Conservation (phyloP, 2,888 invertebrate species). For the Penaeus monodon region DNA sequence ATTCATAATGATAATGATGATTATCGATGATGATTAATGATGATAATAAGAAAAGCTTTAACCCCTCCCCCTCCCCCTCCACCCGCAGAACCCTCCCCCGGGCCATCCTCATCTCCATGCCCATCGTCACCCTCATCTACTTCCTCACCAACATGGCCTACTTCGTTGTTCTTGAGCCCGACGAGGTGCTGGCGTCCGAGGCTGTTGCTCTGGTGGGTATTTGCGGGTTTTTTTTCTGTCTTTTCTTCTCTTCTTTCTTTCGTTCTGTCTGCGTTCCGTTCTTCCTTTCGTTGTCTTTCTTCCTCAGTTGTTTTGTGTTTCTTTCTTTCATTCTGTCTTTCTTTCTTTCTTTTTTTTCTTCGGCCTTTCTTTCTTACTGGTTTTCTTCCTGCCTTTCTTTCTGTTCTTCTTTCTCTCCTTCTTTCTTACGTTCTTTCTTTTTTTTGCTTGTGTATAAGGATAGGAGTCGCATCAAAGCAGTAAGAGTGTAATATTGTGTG, state of each 20-base stretch:
- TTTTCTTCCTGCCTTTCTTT: neutral
- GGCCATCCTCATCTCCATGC: slow-evolving; percentile 72
- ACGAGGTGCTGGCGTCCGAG: slow-evolving; percentile 72
- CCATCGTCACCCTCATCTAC: slow-evolving; percentile 71
- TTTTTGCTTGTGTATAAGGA: neutral
- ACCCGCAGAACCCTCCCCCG: slow-evolving; percentile 71
- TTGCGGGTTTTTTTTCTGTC: neutral
- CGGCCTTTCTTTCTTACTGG: neutral
- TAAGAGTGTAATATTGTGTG: too few species aligned
- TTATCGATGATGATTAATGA: too few species aligned
- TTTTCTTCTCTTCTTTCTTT: neutral
- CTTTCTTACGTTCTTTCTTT: slow-evolving; percentile 11
- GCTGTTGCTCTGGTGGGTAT: slow-evolving; percentile 74
- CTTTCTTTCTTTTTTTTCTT: neutral
- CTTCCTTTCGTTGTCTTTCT: neutral
- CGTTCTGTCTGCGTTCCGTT: neutral
- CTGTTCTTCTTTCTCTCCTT: neutral
- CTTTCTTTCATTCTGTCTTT: neutral
- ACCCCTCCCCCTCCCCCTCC: slow-evolving; percentile 45
- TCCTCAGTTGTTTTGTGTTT: too few species aligned
- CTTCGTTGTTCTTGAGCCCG: slow-evolving; percentile 69
- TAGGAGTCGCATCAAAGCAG: too few species aligned
- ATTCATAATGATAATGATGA: neutral
- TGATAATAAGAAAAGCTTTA: too few species aligned
- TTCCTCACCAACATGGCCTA: slow-evolving; percentile 72